Evolutionary conservation across 2,888 invertebrate genomes (phyloP).

Genomic region (Deroplatys truncata): DNA sequence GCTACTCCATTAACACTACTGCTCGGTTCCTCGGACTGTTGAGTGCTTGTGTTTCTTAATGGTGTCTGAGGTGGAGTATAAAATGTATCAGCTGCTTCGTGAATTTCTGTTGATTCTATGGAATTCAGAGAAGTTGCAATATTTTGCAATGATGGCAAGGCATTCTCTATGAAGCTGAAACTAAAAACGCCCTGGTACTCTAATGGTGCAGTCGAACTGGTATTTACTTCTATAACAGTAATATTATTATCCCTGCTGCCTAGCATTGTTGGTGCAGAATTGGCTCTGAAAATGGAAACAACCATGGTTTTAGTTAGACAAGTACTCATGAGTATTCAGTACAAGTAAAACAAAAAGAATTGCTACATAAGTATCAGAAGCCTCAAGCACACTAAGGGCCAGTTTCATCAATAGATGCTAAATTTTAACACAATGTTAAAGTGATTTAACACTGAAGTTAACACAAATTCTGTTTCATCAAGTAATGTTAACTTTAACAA

Average conservation of each 20-base stretch:
- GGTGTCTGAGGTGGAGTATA: constrained; percentile 33
- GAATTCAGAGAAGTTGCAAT: not conserved
- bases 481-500: too few species aligned
- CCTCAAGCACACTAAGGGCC: too few species aligned
- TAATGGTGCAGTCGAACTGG: constrained; percentile 15
- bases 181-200: constrained; percentile 30
- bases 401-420: too few species aligned
- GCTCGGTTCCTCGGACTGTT: not conserved
- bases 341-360: too few species aligned
- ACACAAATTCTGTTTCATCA: too few species aligned
- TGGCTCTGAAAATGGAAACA: not conserved
- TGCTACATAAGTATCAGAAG: too few species aligned
- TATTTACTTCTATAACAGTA: constrained; percentile 36
- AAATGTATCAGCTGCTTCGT: constrained; percentile 29
- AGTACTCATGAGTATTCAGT: too few species aligned
- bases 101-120: not conserved
- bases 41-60: not conserved
- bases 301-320: not conserved
- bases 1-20: not conserved
- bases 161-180: constrained; percentile 32
- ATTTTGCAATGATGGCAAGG: constrained; percentile 18
- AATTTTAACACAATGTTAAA: too few species aligned
- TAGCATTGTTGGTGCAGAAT: constrained; percentile 8
- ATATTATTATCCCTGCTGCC: constrained; percentile 30
- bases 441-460: too few species aligned